Conservation (phyloP, 2,888 invertebrate genomes). For the Melipona beecheii region DNA sequence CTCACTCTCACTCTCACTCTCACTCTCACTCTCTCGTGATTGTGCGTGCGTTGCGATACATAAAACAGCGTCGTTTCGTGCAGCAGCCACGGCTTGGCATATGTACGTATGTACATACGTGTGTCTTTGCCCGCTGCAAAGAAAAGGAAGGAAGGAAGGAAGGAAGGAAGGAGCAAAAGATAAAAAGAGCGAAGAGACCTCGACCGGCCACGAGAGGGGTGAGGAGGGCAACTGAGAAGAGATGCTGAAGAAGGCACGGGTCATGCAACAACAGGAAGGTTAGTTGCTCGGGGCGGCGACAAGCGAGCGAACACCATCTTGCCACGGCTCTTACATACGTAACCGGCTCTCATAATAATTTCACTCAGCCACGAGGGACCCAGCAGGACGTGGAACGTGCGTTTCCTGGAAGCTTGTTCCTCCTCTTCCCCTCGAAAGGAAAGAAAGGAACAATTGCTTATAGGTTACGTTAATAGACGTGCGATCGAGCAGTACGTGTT, state of each 20-base stretch:
- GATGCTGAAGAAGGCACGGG: conserved; percentile 79
- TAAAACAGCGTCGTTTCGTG: conserved; percentile 65
- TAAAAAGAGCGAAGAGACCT: conserved; percentile 54
- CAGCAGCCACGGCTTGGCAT: conserved; percentile 45
- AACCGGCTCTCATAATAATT: conserved; percentile 79
- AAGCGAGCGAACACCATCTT: conserved; percentile 80
- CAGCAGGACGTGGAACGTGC: conserved; percentile 58
- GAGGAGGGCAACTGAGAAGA: conserved; percentile 58
- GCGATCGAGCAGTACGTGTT: too few species aligned
- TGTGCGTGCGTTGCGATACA: conserved; percentile 63
- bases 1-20: too few species aligned
- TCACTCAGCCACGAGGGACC: conserved; percentile 68
- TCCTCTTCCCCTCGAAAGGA: conserved; percentile 26
- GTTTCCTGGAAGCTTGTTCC: conserved; percentile 72
- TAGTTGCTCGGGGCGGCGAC: conserved; percentile 82
- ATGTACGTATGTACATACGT: neutral
- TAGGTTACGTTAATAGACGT: conserved; percentile 30
- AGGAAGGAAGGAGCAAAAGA: conserved; percentile 42
- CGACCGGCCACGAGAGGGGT: neutral
- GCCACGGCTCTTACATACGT: conserved; percentile 75
- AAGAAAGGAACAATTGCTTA: conserved; percentile 25
- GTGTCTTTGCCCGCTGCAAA: conserved; percentile 64
- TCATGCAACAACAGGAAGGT: conserved; percentile 83
- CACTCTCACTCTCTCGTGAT: neutral
- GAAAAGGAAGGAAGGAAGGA: too few species aligned